Percentiles rank a stretch among this genome's conserved stretches.
phyloP scores from a whole-genome alignment of 1,140 invertebrate species.

The Microvelia longipes region DNA sequence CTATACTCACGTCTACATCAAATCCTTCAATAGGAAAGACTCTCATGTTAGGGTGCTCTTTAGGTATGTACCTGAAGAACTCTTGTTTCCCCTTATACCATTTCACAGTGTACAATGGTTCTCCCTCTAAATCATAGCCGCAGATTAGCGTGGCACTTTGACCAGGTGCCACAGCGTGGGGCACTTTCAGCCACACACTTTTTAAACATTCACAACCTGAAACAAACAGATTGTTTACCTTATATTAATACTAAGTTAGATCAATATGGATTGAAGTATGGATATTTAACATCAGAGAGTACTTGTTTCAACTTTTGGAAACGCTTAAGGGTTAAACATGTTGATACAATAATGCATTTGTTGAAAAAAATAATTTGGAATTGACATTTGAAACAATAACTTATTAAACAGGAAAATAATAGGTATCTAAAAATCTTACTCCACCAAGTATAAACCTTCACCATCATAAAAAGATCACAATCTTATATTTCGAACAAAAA shows the following conservation, averaged over 20 bases:
- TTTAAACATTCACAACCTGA: constrained; percentile 26
- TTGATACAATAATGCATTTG: too few species aligned
- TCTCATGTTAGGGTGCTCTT: constrained; percentile 42
- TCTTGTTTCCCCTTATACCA: constrained; percentile 62
- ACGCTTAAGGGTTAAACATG: too few species aligned
- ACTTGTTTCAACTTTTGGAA: too few species aligned
- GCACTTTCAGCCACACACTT: constrained; percentile 33
- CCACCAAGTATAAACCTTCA: too few species aligned
- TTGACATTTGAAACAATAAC: too few species aligned
- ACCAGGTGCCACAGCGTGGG: constrained; percentile 34
- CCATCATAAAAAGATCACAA: too few species aligned
- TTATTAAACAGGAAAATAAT: too few species aligned
- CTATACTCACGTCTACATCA: constrained; percentile 53
- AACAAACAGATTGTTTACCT: background rate
- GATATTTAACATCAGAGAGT: too few species aligned
- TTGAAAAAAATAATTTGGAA: too few species aligned
- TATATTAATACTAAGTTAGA: background rate
- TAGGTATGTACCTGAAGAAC: constrained; percentile 52
- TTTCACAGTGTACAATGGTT: constrained; percentile 57
- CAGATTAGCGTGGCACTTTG: constrained; percentile 27
- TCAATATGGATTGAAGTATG: too few species aligned
- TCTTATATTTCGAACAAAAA: too few species aligned
- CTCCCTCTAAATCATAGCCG: constrained; percentile 38
- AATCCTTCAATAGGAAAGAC: constrained; percentile 52
- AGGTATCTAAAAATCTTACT: too few species aligned